Base-by-base conservation (phyloP, 2,113 vertebrate genomes). In the Ochotona princeps region DNA sequence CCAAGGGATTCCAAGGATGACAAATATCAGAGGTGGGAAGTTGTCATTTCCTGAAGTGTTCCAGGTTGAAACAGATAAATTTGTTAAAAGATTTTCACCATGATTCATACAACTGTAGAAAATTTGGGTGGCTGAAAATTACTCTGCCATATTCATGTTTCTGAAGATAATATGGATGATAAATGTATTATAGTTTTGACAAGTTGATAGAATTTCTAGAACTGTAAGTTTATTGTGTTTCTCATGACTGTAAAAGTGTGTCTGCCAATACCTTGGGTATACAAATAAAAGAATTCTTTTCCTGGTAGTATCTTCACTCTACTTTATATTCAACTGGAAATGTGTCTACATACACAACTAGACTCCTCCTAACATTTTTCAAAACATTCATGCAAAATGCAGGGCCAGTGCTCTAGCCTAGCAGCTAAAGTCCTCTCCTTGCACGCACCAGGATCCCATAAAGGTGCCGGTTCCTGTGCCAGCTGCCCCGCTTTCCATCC, bases 251-350 rank as follows among this genome's bases (percentile, higher is more conserved):
- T 66, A 32, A 38, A 90, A 75, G 15, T 54, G 35, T n/a, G 32
- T 21, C 66, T 83, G 18, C 28, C 65, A 82, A 73, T 17, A 49
- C 61, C 57, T 51, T 69, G 2, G 2, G 20, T 61, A 1, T 25
- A 80, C 51, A 89, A 15, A 4, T 49, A 20, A 84, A 28, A 79
- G n/a, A 76, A 13, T 0, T 12, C 65, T 54, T 82, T 94, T 85
- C 13, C 20, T 54, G 73, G 25, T 57, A 61, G 38, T 76, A 73
- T 87, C 11, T 94, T 67, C 82, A 25, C 91, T 79, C 54, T 44
- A 74, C 30, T 82, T 35, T 83, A 89, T 94, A 70, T 90, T 82
- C 35, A 93, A 86, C 61, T 61, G 51, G 14, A 78, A 92, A 79
- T 81, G 38, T 61, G 14, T 38, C 26, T 92, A 92, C 32, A 60